Base-by-base conservation (phyloP, 2,797 vertebrate species). In the Pangasius krempfi region DNA sequence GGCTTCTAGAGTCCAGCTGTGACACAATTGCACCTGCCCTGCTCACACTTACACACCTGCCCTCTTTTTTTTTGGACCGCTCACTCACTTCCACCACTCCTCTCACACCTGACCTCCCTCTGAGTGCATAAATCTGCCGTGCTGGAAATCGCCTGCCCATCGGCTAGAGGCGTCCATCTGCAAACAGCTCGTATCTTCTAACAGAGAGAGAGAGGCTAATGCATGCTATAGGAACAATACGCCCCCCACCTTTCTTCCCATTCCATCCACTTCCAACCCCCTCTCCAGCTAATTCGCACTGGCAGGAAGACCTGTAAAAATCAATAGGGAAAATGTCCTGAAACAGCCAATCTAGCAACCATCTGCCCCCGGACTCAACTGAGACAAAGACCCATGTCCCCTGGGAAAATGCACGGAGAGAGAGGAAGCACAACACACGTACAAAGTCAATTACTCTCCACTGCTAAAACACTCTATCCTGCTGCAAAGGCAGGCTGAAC, bases 311-410 rank as follows among this genome's bases (percentile, higher is more conserved):
- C 93, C 93, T 94, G 93, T 93, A 94, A 94, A 95, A 96, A 96
- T 96, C 95, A 95, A 96, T 96, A 93, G 87, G 89, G 93, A 95
- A 94, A 95, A 94, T 95, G 93, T 95, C 93, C 93, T 94, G 93
- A 94, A 95, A 95, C 94, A 94, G 94, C 92, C 93, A 92, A 95
- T 95, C 92, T 92, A 94, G 92, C 92, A 94, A 94, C 95, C 96
- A 96, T 96, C 95, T 96, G 95, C 93, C 93, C 93, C 89, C 8
- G 73, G 87, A 62, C 93, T 95, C 95, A 94, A 93, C 89, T 16
- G 95, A 93, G 94, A 94, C 92, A 91, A 79, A 90, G 90, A 91
- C 88, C 92, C 52, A 5, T 33, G 89, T 94, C 92, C 91, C 92
- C 54, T 1, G 93, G 93, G 93, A 93, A 27, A n/a, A 68, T 80